Percentiles rank a stretch among this genome's conserved stretches.
Evolutionary conservation across 2,888 invertebrate species (phyloP).

Genomic region (Drosophila dives): DNA sequence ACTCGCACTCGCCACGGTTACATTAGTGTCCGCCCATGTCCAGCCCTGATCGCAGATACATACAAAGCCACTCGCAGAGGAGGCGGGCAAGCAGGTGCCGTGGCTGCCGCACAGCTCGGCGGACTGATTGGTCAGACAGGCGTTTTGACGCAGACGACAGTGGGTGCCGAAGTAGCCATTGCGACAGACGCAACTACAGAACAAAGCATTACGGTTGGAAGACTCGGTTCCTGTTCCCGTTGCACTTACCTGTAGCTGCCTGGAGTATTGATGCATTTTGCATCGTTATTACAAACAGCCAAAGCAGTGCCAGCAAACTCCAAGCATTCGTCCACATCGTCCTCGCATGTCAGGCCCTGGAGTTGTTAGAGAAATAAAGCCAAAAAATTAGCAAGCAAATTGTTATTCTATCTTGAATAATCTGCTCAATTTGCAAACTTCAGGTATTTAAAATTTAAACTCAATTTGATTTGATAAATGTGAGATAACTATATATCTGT

Average conservation of each 20-base stretch:
- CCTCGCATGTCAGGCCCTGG: conserved; percentile 90
- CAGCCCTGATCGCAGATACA: conserved; percentile 96
- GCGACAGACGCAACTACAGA: conserved; percentile 89
- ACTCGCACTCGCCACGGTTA: conserved; percentile 86
- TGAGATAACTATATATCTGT: not conserved
- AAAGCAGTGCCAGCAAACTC: conserved; percentile 92
- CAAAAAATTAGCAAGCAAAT: too few species aligned
- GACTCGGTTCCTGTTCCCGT: not conserved
- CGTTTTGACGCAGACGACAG: conserved; percentile 90
- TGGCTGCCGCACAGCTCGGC: conserved; percentile 95
- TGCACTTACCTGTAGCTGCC: conserved; percentile 90
- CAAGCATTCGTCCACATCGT: conserved; percentile 95
- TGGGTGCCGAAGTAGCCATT: conserved; percentile 92
- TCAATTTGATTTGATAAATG: not conserved
- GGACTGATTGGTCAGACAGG: conserved; percentile 89
- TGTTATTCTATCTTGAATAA: not conserved
- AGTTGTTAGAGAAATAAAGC: not conserved
- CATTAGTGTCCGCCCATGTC: conserved; percentile 88
- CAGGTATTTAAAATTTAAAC: not conserved
- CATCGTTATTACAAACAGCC: conserved; percentile 94
- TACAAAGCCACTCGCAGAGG: conserved; percentile 88
- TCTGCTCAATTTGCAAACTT: too few species aligned
- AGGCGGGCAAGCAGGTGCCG: conserved; percentile 92
- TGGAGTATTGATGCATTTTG: conserved; percentile 91
- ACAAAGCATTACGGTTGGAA: not conserved